These are phyloP conservation scores for Rhagoletis pomonella DNA, from an alignment of 1,140 invertebrate species.

Conservation along the genomic window DNA sequence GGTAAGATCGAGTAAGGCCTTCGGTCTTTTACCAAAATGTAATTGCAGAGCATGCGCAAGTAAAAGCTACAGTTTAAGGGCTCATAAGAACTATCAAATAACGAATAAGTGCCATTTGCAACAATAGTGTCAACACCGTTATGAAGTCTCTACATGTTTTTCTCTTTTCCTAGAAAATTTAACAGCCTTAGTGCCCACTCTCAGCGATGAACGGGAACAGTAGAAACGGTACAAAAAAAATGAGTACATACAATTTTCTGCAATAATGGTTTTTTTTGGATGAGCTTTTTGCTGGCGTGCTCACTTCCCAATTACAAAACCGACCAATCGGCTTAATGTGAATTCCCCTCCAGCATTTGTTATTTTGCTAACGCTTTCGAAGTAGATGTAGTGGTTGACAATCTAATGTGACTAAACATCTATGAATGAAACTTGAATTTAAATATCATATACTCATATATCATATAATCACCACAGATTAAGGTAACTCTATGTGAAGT, in stretches of 20 bases:
- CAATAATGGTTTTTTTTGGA: background rate
- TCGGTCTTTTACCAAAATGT: no score
- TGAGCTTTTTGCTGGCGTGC: no score
- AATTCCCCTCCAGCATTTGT: constrained; percentile 38
- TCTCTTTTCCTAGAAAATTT: background rate
- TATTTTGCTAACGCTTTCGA: constrained; percentile 34
- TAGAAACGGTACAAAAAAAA: background rate
- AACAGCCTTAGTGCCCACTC: background rate
- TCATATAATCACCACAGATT: no score
- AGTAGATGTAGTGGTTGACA: background rate
- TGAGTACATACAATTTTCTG: background rate
- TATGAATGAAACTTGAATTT: constrained; percentile 45
- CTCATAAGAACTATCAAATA: background rate
- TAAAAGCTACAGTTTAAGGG: background rate
- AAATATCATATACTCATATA: background rate
- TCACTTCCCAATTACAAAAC: background rate
- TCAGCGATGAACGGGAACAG: background rate
- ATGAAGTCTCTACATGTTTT: background rate
- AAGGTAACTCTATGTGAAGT: background rate
- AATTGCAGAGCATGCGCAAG: no score
- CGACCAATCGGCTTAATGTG: constrained; percentile 27
- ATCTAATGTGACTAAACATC: background rate
- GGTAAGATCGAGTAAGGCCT: no score
- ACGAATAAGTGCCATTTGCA: background rate
- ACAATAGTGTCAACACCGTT: background rate